Evolutionary conservation across 2,113 vertebrate genomes (phyloP), one percentile per base, ranked within the genome.

Genomic region (Daubentonia madagascariensis): DNA sequence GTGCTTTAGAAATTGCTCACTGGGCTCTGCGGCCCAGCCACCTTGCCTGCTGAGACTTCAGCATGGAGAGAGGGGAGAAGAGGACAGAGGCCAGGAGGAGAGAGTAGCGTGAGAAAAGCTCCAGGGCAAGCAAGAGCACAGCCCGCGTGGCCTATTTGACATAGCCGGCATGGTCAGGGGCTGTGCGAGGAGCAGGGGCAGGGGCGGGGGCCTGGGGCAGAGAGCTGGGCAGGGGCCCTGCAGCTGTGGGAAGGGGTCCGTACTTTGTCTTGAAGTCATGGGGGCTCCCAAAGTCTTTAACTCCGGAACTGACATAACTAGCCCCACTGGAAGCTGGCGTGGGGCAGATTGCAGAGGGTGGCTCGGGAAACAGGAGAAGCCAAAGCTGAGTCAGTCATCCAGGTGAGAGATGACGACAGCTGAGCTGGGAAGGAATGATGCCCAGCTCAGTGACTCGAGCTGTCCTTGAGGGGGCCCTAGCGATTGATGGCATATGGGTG

Each of bases 401-500:
- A 1, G 48, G 17, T 4, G 40, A 73, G 20, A 75, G 28, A 13
- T 35, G 40, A 11, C 1, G 0, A 32, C 63, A n/a, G 84, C 73
- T 4, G 73, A 61, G n/a, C 0, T 2, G 10, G 20, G 76, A 54
- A 18, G 17, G 57, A 54, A 25, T 7, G 45, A 14, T 10, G 23
- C 37, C 5, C 40, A 23, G 52, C 13, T 40, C 37, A 28, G 80
- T 0, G 72, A 48, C 30, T 59, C 11, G 0, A 20, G 48, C 35
- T 30, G 43, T 8, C 11, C 5, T 0, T 0, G 16, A n/a, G 13
- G 78, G 12, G 8, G 1, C 22, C 45, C 43, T 40, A n/a, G 40
- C 0, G 0, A 68, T 1, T 4, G 32, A 52, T 13, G 65, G 37
- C 40, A 14, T 1, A 0, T 1, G 22, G 35, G 50, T 5, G 6